Conservation (phyloP, 2,888 invertebrate genomes). For the Netelia virgata region DNA sequence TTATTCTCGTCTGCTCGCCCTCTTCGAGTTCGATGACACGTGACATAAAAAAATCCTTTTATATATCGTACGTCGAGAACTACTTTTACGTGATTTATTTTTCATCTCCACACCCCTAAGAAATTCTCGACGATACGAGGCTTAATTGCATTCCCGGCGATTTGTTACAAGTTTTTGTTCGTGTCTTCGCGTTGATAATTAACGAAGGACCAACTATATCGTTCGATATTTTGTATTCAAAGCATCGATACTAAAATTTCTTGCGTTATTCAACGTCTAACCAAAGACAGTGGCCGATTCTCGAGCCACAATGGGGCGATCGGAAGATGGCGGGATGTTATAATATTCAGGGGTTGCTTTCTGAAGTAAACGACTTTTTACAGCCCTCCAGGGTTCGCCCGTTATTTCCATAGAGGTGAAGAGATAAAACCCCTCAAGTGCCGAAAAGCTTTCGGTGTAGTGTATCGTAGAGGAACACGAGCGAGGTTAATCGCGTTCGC, state of each 20-base stretch:
- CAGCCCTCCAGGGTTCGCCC: conserved; percentile 5
- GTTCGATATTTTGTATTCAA: not conserved
- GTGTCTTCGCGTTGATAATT: conserved; percentile 13
- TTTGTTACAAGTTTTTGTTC: conserved; percentile 5
- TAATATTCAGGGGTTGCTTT: conserved; percentile 16
- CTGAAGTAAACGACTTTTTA: conserved; percentile 9
- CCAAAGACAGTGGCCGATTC: not conserved
- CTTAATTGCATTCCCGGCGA: not conserved
- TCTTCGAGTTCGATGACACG: conserved; percentile 7
- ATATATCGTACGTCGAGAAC: not conserved
- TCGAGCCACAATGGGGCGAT: not conserved
- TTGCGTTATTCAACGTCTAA: not conserved
- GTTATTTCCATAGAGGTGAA: conserved; percentile 32
- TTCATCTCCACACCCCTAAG: not conserved
- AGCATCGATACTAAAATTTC: conserved; percentile 5
- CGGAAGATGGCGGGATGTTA: not conserved
- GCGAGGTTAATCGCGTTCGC: conserved; percentile 76
- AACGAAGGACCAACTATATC: not conserved
- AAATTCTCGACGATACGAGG: not conserved
- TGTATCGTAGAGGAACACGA: conserved; percentile 40
- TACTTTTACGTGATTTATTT: too few species aligned
- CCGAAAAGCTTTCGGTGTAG: conserved; percentile 72
- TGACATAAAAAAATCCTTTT: not conserved
- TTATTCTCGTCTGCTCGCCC: conserved; percentile 51
- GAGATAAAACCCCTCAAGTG: conserved; percentile 76